Evolutionary conservation across 2,888 invertebrate genomes (phyloP), one percentile per base, ranked within the genome.

Genomic region (Luperina testacea): DNA sequence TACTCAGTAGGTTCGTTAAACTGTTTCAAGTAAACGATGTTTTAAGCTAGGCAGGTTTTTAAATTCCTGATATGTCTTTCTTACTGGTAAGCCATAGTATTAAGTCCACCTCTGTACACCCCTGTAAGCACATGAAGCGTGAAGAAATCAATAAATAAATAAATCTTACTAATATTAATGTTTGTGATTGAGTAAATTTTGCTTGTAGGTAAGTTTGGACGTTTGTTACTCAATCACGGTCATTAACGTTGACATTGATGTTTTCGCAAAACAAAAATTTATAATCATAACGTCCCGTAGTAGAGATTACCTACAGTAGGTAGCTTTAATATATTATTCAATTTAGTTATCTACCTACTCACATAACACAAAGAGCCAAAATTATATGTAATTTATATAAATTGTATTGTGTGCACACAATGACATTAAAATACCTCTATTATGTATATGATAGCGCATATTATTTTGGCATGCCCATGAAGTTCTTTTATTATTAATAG

Each of bases 361-460:
- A 78, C 57, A 71, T 61, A 15, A 59, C 65, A 72, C 61, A 83
- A 72, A 78, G 48, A 78, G 20, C 17, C 72, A 64, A 83, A 72
- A 81, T 78, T 59, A 64, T 77, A 77, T 71, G 70, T 77, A 61
- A 81, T 80, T 81, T 80, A 82, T 77, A 78, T 70, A 76, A 86
- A 83, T 65, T 59, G 61, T 80, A 71, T 80, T 80, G 86, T 78
- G 48, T 67, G 51, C 32, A 68, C 57, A 78, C 64, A 81, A 81
- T 83, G 76, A 65, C 70, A 65, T 77, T 68, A 53, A 76, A 78
- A 48, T 65, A 59, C 72, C 13, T n/a, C 67, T 72, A 84, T 84
- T 76, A 78, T 45, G 48, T 69, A 24, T 64, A 51, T 74, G 70
- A 70, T 72, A 73, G 61, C 42, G 17, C 42, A 59, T 75, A 67